A percentile compares a stretch with the other conserved stretches of the same genome.
phyloP scores from a whole-genome alignment of 2,797 vertebrate genomes.

The Lepilemur ruficaudatus region DNA sequence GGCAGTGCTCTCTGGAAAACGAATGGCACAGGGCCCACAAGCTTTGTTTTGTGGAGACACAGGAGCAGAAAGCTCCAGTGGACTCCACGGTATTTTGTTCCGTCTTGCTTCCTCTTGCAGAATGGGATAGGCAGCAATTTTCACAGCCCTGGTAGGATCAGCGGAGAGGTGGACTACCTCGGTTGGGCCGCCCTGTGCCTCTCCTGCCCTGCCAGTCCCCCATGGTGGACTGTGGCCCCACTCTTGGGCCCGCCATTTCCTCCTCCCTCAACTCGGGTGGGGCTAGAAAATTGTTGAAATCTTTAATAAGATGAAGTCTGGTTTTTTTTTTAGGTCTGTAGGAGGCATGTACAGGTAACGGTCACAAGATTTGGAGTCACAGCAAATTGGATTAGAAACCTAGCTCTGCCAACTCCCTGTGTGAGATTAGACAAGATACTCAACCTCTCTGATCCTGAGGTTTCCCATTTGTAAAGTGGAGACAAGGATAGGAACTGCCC shows the following conservation, averaged over 20 bases:
- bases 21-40: rapidly evolving
- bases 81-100: not conserved
- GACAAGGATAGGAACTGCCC: not conserved
- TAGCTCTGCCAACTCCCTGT: not conserved
- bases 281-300: not conserved
- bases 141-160: not conserved
- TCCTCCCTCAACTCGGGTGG: not conserved
- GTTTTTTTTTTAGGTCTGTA: not conserved
- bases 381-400: not conserved
- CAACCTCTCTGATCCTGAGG: not conserved
- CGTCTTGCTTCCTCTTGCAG: not conserved
- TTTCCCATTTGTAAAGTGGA: not conserved
- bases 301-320: not conserved
- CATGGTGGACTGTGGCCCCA: not conserved
- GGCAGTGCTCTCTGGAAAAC: not conserved
- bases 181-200: rapidly evolving
- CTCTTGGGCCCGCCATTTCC: not conserved
- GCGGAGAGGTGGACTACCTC: not conserved
- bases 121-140: not conserved
- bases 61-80: not conserved
- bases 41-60: not conserved
- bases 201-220: no score
- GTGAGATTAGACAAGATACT: not conserved
- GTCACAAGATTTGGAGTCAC: not conserved
- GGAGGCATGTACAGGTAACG: not conserved